Base-by-base conservation (phyloP, 1,140 invertebrate species). In the Phthorimaea operculella region DNA sequence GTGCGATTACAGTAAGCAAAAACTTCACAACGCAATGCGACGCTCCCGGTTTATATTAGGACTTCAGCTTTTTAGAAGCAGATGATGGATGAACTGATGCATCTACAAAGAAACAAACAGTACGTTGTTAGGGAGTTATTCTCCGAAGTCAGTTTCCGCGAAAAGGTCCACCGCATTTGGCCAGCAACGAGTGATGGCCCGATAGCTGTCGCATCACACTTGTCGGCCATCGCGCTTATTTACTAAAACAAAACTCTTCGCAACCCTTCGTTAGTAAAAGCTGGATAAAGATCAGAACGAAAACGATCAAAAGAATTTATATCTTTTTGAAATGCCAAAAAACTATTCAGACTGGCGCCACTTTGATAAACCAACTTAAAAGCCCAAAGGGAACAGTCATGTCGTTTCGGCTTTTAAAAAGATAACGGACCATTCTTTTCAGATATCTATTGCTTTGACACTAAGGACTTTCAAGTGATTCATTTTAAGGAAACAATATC, bases 281-380 rank as follows among this genome's bases (percentile, higher is more conserved):
- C 11, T 47, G 11, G 15, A n/a, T 47, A 28, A 28, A 42, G 11
- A n/a, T n/a, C n/a, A n/a, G n/a, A n/a, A n/a, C n/a, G n/a, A n/a
- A n/a, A n/a, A 45, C 42, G 15, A 11, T 47, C 16, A 47, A 47
- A 47, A 47, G 44, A 47, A 47, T 47, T 42, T 42, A 2, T 47
- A 4, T 16, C 16, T 15, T 16, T 47, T 15, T 10, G 36, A 39
- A 39, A 39, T 51, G 59, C 56, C 63, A 74, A 76, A 74, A 76
- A 74, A 69, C 14, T 17, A 9, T 15, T 16, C 50, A 58, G 60
- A 66, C 70, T 72, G 75, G 76, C 75, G 74, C 75, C 72, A 74
- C 59, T 18, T 59, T 60, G 65, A 70, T 72, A 72, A 67, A 62
- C 8, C 2, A 39, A 2, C 4, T 16, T 4, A 16, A 47, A 47